Percentiles rank a stretch among this genome's conserved stretches.
Evolutionary conservation across 2,113 vertebrate species (phyloP).

Genomic region (Neomonachus schauinslandi): DNA sequence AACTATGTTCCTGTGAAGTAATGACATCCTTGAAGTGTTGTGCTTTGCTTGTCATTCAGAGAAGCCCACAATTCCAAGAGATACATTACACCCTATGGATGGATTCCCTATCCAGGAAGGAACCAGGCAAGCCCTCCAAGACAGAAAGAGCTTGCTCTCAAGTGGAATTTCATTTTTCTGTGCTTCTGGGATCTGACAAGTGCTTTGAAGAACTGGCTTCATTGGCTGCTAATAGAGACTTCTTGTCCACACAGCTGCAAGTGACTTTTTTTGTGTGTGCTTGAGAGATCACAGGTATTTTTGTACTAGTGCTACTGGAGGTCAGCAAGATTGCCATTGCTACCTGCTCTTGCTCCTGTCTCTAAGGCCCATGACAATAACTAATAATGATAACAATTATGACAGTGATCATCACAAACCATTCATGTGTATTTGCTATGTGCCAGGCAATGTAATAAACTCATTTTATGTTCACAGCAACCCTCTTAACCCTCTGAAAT

Average conservation of each 20-base stretch:
- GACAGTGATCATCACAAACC: background rate
- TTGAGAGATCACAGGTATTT: background rate
- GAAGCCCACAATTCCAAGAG: background rate
- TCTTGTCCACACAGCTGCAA: slow-evolving; percentile 11
- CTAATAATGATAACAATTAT: background rate
- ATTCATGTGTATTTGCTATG: background rate
- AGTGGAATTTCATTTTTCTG: slow-evolving; percentile 32
- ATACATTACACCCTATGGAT: background rate
- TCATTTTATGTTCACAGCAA: background rate
- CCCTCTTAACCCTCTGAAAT: background rate
- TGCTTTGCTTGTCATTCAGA: background rate
- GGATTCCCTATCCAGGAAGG: background rate
- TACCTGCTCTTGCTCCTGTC: background rate
- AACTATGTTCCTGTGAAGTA: slow-evolving; percentile 14
- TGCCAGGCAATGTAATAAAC: background rate
- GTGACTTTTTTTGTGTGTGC: background rate
- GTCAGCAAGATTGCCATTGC: background rate
- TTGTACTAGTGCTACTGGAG: background rate
- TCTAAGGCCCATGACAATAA: background rate
- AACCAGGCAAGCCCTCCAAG: background rate
- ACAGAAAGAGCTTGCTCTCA: background rate
- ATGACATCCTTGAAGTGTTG: background rate
- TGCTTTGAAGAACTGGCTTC: slow-evolving; percentile 30
- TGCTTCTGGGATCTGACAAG: background rate
- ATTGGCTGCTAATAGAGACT: background rate